These are phyloP conservation scores for Cichlasoma orientale DNA, from an alignment of 2,797 vertebrate species.

Conservation along the genomic window DNA sequence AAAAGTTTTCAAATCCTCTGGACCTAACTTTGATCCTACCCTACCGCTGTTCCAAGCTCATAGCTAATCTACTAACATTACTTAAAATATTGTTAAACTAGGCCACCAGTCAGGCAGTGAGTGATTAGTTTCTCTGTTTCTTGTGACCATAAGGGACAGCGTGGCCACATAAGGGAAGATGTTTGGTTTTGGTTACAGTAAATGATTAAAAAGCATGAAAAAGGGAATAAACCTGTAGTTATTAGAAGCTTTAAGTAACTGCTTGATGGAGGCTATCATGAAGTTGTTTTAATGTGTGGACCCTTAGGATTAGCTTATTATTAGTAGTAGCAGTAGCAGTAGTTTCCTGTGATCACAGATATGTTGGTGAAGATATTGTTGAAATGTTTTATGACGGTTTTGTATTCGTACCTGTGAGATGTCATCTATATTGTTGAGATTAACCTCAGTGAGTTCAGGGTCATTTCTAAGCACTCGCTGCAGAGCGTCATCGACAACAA, in stretches of 20 bases:
- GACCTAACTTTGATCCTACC: not conserved
- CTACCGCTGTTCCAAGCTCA: not conserved
- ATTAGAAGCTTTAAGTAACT: not conserved
- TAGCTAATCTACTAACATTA: not conserved
- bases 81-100: not conserved
- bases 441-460: conserved; percentile 88
- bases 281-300: too few relatives aligned
- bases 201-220: not conserved
- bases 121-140: not conserved
- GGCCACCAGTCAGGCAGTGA: not conserved
- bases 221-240: not conserved
- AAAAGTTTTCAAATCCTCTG: not conserved
- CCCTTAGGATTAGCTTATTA: not conserved
- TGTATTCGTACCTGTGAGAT: conserved; percentile 76
- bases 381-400: not conserved
- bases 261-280: not conserved
- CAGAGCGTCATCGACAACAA: conserved; percentile 90
- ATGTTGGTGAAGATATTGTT: not conserved
- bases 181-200: not conserved
- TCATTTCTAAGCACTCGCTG: conserved; percentile 87
- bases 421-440: conserved; percentile 95
- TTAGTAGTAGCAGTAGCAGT: not conserved
- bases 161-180: not conserved
- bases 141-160: too few relatives aligned
- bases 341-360: not conserved